Evolutionary conservation across 2,888 invertebrate species (phyloP), one percentile per base, ranked within the genome.

Genomic region (Tachystola acroxantha): DNA sequence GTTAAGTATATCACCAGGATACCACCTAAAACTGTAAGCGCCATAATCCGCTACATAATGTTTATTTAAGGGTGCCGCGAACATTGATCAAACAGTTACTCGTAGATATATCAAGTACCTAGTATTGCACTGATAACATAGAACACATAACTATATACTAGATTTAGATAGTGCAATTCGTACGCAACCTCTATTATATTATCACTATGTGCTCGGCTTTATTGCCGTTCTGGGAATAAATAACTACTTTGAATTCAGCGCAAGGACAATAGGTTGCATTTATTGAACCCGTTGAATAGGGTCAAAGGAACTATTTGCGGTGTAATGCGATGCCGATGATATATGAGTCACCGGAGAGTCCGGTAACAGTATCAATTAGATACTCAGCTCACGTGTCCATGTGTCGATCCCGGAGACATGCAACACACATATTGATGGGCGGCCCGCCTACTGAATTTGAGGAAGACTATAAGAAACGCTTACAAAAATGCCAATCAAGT

Each of bases 271-370:
- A 50, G 55, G 53, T 56, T 71, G 71, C 69, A 75, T 64, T 67
- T 61, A 72, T 71, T 73, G 73, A 69, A 72, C 72, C 63, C 65
- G 51, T 61, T 68, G 64, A 78, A 78, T 74, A 68, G 72, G 79
- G 84, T 81, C 77, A 84, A 76, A 80, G 74, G 74, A 79, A 72
- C 71, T 71, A 77, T 75, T 69, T 64, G 54, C 61, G 53, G 54
- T 58, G 58, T 70, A 68, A 71, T 69, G 65, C 65, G 66, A 68
- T 72, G 71, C 69, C 71, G 68, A 68, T 65, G 60, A 9, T 45
- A 59, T 45, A 48, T 84, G 81, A 85, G 55, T 85, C 84, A 85
- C 55, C 51, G 66, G 72, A 75, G 69, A 72, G 71, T 75, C 77
- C 77, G 63, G 66, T 59, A 62, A 64, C 59, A 61, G 63, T 70